These are phyloP conservation scores for Ardeotis arabs DNA, from an alignment of 2,113 vertebrate genomes.

Conservation along the genomic window DNA sequence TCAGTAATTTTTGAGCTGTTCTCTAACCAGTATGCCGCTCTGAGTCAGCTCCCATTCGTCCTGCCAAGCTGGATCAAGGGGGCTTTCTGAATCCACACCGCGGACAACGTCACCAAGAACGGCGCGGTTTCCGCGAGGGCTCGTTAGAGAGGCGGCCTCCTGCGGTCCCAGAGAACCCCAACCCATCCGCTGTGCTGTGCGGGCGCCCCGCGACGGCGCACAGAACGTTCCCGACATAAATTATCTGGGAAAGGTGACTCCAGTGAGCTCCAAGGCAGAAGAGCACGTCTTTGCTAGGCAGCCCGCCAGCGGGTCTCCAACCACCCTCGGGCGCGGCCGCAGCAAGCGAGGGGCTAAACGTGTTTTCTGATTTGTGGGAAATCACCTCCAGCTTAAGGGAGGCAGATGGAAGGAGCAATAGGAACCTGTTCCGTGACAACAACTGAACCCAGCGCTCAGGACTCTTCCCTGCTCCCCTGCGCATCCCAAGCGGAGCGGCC, in stretches of 20 bases:
- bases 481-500: neutral
- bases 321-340: neutral
- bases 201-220: neutral
- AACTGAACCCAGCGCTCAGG: neutral
- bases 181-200: accelerated
- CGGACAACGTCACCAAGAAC: neutral
- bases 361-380: neutral
- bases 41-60: neutral
- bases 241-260: neutral
- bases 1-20: neutral
- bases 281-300: neutral
- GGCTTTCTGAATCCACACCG: neutral
- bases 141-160: neutral
- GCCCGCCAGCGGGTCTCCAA: neutral
- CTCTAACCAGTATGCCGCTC: accelerated
- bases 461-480: neutral
- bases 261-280: neutral
- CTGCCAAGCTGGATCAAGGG: neutral
- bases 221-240: accelerated
- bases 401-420: neutral
- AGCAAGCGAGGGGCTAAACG: neutral
- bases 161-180: neutral
- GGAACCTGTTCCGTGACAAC: neutral
- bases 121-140: neutral
- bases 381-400: neutral